Evolutionary conservation across 2,888 invertebrate genomes (phyloP).

Genomic region (Volucella inflata): DNA sequence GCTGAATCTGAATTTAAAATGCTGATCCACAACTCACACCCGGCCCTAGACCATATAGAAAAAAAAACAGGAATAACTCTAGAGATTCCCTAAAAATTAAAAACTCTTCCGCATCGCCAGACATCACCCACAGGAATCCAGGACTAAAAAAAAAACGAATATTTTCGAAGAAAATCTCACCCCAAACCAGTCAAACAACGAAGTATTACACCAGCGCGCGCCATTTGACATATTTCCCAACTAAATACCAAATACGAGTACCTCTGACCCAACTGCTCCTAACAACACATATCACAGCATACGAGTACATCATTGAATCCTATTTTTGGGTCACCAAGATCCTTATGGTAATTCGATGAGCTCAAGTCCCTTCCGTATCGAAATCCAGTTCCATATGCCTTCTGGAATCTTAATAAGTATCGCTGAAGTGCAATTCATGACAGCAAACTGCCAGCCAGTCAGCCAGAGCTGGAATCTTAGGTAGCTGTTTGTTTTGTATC

Average conservation of each 20-base stretch:
- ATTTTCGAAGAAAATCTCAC: slow-evolving; percentile 34
- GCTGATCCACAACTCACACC: slow-evolving; percentile 46
- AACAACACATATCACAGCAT: slow-evolving; percentile 37
- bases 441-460: slow-evolving; percentile 15
- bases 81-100: slow-evolving; percentile 26
- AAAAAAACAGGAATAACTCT: slow-evolving; percentile 6
- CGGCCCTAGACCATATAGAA: slow-evolving; percentile 42
- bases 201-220: slow-evolving; percentile 30
- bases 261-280: slow-evolving; percentile 70
- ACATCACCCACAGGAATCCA: slow-evolving; percentile 34
- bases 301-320: slow-evolving; percentile 65
- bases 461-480: slow-evolving; percentile 34
- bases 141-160: background rate
- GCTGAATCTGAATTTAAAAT: slow-evolving; percentile 21
- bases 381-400: slow-evolving; percentile 55
- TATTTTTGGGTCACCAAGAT: slow-evolving; percentile 74
- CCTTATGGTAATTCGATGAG: slow-evolving; percentile 75
- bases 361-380: slow-evolving; percentile 38
- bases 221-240: slow-evolving; percentile 70
- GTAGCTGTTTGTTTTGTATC: slow-evolving; percentile 69
- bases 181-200: slow-evolving; percentile 12
- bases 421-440: slow-evolving; percentile 30
- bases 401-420: slow-evolving; percentile 64
- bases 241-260: slow-evolving; percentile 69
- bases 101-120: slow-evolving; percentile 73